A percentile compares a stretch with the other conserved stretches of the same genome.
Conservation (phyloP, 2,797 vertebrate genomes). For the Silurus aristotelis region DNA sequence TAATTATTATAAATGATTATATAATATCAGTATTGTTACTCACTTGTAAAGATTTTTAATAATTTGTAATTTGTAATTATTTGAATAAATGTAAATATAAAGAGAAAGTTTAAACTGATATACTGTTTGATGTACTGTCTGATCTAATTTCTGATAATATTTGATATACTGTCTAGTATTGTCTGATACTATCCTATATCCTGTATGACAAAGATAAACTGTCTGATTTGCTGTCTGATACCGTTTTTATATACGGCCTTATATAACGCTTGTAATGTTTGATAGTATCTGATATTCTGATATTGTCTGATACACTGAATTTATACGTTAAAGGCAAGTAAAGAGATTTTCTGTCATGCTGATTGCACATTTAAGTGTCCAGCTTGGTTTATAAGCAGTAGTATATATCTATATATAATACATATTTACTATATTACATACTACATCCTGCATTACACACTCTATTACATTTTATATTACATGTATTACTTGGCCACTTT, state of each 20-base stretch:
- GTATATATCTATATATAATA: neutral
- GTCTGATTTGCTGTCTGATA: too few relatives aligned
- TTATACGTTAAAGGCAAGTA: neutral
- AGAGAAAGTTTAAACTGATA: neutral
- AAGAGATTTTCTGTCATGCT: neutral
- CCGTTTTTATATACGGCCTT: too few relatives aligned
- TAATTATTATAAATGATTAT: neutral
- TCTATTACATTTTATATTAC: too few relatives aligned
- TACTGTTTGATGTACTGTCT: too few relatives aligned
- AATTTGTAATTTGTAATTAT: neutral
- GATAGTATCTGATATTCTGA: too few relatives aligned
- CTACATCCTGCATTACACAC: too few relatives aligned
- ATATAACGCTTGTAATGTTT: too few relatives aligned
- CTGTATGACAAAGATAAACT: too few relatives aligned
- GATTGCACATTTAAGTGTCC: neutral
- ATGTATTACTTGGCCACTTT: too few relatives aligned
- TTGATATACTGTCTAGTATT: neutral
- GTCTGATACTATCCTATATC: too few relatives aligned
- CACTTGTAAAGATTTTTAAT: neutral
- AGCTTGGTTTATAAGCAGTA: neutral
- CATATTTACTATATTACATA: neutral
- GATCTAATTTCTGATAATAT: too few relatives aligned
- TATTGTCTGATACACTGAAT: neutral
- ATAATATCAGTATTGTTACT: neutral
- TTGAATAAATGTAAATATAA: slow-evolving; percentile 8